A percentile compares a stretch with the other conserved stretches of the same genome.
phyloP scores from a whole-genome alignment of 2,888 invertebrate species.

The Formica aserva region DNA sequence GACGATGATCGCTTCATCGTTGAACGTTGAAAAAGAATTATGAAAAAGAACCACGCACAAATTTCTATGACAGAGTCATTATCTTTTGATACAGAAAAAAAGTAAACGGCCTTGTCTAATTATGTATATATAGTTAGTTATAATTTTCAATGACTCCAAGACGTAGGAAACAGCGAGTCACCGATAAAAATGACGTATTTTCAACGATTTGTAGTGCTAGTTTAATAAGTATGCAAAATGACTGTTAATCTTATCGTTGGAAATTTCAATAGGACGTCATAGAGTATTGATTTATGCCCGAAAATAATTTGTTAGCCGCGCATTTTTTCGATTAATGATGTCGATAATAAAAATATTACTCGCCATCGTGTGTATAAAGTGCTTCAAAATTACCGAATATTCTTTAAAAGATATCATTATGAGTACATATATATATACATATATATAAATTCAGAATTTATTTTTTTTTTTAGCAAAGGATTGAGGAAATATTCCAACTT shows the following conservation, averaged over 20 bases:
- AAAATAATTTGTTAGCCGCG: conserved; percentile 39
- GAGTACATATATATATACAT: neutral
- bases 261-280: neutral
- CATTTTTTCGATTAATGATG: conserved; percentile 35
- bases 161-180: conserved; percentile 2
- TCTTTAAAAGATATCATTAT: neutral
- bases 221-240: conserved; percentile 41
- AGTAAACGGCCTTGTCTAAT: neutral
- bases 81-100: neutral
- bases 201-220: conserved; percentile 19
- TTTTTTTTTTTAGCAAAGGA: neutral
- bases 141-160: conserved; percentile 3
- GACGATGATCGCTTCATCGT: neutral
- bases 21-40: neutral
- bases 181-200: neutral
- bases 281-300: conserved; percentile 33
- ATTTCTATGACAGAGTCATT: neutral
- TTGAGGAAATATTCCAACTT: neutral
- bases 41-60: neutral
- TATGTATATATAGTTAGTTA: neutral
- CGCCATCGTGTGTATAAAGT: conserved; percentile 24
- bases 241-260: conserved; percentile 24
- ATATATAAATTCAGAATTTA: neutral
- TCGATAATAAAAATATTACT: conserved; percentile 34
- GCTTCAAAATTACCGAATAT: neutral